Evolutionary conservation across 2,888 invertebrate species (phyloP), one percentile per base, ranked within the genome.

Genomic region (Neoitamus cyanurus): DNA sequence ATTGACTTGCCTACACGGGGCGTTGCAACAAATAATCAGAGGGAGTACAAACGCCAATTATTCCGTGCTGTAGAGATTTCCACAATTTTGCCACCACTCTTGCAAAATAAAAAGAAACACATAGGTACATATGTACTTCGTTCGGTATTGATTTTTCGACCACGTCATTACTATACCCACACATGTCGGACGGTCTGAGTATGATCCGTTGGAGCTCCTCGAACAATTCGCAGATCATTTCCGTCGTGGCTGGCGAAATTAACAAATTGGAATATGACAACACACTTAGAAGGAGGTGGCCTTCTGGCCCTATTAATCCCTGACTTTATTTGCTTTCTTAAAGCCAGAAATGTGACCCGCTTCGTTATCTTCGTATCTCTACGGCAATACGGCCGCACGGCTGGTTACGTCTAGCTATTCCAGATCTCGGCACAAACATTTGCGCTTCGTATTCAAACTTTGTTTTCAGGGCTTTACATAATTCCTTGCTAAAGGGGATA

Each of bases 361-460:
- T 28, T 75, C 75, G 75, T 75, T 75, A 75, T 75, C n/a, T 30
- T 75, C 6, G 58, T 20, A 58, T 58, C 25, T 25, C 25, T 48
- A 20, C 2, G 48, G n/a, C n/a, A n/a, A n/a, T 20, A 48, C 15
- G 58, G 3, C 20, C 20, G n/a, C 42, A 42, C 42, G 42, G 42
- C 13, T 42, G 25, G 25, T 20, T 58, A 25, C 58, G 58, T 20
- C 25, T 6, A 58, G 25, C 58, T 58, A 20, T 20, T 58, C 9
- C 37, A 75, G 42, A 75, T 75, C 20, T 75, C 46, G 13, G 28
- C 46, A 42, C 75, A 75, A 75, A 75, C 75, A 75, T 75, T 75
- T 75, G 42, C 73, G 34, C 73, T 73, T 58, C 58, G 58, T 58
- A 73, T 73, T 73, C 20, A 73, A 73, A 73, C 73, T 73, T 73